Conservation (phyloP, 1,140 invertebrate genomes). For the Drosophila punjabiensis region DNA sequence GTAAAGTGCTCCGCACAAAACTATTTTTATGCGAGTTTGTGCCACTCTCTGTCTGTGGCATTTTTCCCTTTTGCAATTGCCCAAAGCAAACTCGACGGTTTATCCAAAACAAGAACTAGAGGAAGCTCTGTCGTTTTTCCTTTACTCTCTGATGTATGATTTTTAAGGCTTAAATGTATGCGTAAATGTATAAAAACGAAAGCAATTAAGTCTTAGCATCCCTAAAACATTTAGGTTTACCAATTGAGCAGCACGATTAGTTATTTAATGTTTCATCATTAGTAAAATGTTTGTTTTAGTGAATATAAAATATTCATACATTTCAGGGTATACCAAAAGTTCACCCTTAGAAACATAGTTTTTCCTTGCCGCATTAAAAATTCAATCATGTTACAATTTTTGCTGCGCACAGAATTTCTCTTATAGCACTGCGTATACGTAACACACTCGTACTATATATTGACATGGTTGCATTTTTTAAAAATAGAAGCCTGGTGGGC, state of each 20-base stretch:
- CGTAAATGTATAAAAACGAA: background rate
- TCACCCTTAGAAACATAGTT: background rate
- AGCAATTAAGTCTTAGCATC: background rate
- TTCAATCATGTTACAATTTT: slow-evolving; percentile 52
- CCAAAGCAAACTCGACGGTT: slow-evolving; percentile 23
- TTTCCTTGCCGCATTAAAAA: slow-evolving; percentile 29
- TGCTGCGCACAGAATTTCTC: slow-evolving; percentile 19
- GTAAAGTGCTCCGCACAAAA: slow-evolving; percentile 48
- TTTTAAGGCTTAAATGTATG: background rate
- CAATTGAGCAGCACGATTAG: background rate
- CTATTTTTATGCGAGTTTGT: slow-evolving; percentile 39
- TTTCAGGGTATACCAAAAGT: slow-evolving; percentile 5
- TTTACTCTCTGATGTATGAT: background rate
- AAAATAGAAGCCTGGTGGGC: slow-evolving; percentile 35
- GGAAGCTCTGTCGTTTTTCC: background rate
- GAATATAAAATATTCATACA: background rate
- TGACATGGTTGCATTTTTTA: slow-evolving; percentile 53
- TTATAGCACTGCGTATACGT: slow-evolving; percentile 24
- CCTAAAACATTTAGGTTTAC: background rate
- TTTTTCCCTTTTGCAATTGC: slow-evolving; percentile 26
- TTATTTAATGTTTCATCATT: background rate
- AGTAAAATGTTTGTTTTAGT: background rate
- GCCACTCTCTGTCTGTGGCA: slow-evolving; percentile 20
- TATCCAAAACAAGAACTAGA: slow-evolving; percentile 2
- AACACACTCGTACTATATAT: slow-evolving; percentile 34